A percentile compares a stretch with the other conserved stretches of the same genome.
phyloP scores from a whole-genome alignment of 2,888 invertebrate genomes.

The Hesperia comma region DNA sequence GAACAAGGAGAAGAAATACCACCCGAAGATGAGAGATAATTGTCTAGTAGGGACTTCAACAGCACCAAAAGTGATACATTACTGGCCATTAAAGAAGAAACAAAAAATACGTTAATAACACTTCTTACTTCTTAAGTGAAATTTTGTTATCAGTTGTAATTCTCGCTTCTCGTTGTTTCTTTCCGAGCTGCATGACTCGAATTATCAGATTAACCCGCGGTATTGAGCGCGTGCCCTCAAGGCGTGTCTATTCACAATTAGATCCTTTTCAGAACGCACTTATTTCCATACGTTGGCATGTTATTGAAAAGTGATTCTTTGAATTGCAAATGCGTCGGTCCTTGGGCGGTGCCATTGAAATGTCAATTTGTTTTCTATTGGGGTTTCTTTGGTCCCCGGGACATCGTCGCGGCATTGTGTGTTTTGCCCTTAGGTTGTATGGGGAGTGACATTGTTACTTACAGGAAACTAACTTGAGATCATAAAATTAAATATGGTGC shows the following conservation, averaged over 20 bases:
- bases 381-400: conserved; percentile 64
- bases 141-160: neutral
- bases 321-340: conserved; percentile 79
- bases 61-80: no score
- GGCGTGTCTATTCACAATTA: conserved; percentile 65
- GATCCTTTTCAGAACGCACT: conserved; percentile 74
- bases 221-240: conserved; percentile 39
- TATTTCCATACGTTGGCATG: conserved; percentile 76
- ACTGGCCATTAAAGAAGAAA: no score
- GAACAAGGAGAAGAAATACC: no score
- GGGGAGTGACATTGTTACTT: conserved; percentile 23
- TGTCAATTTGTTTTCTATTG: conserved; percentile 83
- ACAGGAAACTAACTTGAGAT: conserved; percentile 8
- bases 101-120: no score
- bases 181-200: conserved; percentile 10
- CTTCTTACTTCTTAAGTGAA: no score
- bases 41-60: no score
- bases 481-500: conserved; percentile 16
- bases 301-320: conserved; percentile 78
- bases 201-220: conserved; percentile 31
- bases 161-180: neutral
- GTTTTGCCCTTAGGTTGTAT: conserved; percentile 43
- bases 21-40: no score
- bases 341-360: conserved; percentile 75
- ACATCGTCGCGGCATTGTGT: conserved; percentile 66